Evolutionary conservation across 2,113 vertebrate species (phyloP).

Genomic region (Trogon surrucura): DNA sequence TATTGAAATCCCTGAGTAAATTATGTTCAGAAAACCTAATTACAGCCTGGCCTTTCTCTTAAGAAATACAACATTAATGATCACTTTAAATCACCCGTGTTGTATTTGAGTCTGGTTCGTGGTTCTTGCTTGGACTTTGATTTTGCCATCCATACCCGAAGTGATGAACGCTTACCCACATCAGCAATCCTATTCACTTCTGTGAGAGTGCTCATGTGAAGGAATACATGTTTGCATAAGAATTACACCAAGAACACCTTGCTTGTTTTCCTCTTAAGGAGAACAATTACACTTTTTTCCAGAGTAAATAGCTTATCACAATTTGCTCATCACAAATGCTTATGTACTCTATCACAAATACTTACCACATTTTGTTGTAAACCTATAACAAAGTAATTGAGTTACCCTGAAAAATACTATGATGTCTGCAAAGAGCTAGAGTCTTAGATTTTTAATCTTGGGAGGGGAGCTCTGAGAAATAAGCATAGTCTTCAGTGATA

Average conservation of each 20-base stretch:
- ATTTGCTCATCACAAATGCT: neutral
- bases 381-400: neutral
- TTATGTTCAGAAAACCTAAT: conserved; percentile 24
- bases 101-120: neutral
- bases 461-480: neutral
- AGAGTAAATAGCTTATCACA: neutral
- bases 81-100: neutral
- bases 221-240: neutral
- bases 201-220: neutral
- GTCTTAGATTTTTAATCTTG: neutral
- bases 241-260: neutral
- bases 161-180: neutral
- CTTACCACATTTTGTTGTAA: neutral
- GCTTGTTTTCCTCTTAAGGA: neutral
- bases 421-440: neutral
- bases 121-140: neutral
- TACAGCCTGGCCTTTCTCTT: conserved; percentile 1
- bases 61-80: conserved; percentile 20
- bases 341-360: neutral
- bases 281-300: neutral
- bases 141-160: neutral
- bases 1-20: conserved; percentile 25
- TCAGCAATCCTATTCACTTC: neutral
- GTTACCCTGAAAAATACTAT: neutral
- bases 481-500: neutral